Evolutionary conservation across 2,888 invertebrate species (phyloP).

Genomic region (Trissolcus japonicus): DNA sequence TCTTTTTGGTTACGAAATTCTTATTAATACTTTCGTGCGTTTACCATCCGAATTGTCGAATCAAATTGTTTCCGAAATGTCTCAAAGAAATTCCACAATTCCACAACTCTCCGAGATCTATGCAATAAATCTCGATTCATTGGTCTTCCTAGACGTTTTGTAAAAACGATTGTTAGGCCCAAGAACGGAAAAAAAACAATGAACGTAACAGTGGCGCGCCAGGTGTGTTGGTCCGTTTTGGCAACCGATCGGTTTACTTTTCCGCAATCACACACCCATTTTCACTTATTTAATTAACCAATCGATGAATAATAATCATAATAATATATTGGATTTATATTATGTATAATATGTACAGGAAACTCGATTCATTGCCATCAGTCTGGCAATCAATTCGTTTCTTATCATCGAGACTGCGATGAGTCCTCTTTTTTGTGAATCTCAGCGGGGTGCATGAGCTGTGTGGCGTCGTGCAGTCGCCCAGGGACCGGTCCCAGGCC

Average conservation of each 20-base stretch:
- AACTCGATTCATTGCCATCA: background rate
- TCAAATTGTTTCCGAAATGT: too few species aligned
- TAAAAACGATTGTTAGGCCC: slow-evolving; percentile 5
- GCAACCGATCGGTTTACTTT: background rate
- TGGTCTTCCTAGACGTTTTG: background rate
- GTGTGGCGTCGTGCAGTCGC: slow-evolving; percentile 67
- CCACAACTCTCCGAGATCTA: too few species aligned
- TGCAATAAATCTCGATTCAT: background rate
- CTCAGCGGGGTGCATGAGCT: slow-evolving; percentile 70
- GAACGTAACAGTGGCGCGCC: slow-evolving; percentile 27
- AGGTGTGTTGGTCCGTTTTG: slow-evolving; percentile 18
- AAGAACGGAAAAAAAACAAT: background rate
- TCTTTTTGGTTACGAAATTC: background rate
- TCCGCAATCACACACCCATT: slow-evolving; percentile 14
- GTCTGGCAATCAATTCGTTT: slow-evolving; percentile 53
- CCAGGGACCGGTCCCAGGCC: slow-evolving; percentile 71
- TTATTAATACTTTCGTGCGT: too few species aligned
- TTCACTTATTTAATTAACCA: slow-evolving; percentile 13
- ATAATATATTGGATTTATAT: slow-evolving; percentile 35
- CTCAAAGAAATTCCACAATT: too few species aligned
- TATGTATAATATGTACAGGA: slow-evolving; percentile 46
- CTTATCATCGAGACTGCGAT: slow-evolving; percentile 78
- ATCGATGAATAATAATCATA: slow-evolving; percentile 23
- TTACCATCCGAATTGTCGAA: too few species aligned
- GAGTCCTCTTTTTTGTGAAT: slow-evolving; percentile 80